These are phyloP conservation scores for Chaitophorus viminalis DNA, from an alignment of 2,888 invertebrate genomes.

Conservation along the genomic window DNA sequence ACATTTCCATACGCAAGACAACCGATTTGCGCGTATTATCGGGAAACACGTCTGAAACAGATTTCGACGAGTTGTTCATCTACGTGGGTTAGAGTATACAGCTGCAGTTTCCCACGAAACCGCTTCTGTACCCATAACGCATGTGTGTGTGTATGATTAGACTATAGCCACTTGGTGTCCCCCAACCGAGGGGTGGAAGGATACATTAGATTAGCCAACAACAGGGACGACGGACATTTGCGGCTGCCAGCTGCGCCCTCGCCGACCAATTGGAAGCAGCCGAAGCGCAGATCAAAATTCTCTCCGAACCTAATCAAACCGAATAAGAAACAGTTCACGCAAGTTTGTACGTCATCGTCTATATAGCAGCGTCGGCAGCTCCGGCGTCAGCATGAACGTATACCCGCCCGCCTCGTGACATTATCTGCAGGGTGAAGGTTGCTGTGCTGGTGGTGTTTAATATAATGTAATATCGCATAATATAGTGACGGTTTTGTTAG, in stretches of 20 bases:
- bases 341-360: slow-evolving; percentile 55
- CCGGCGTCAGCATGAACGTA: background rate
- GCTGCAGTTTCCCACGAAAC: too few relatives aligned
- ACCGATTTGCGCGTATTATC: background rate
- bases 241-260: too few relatives aligned
- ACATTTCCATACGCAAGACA: too few relatives aligned
- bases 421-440: background rate
- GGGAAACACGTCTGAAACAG: background rate
- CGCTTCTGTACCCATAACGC: too few relatives aligned
- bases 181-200: slow-evolving; percentile 52
- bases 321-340: slow-evolving; percentile 36
- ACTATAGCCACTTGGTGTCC: slow-evolving; percentile 17
- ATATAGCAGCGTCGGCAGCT: background rate
- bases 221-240: background rate
- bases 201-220: slow-evolving; percentile 49
- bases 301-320: slow-evolving; percentile 16
- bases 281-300: slow-evolving; percentile 23
- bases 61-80: background rate
- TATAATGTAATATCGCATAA: too few relatives aligned
- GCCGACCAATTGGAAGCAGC: background rate
- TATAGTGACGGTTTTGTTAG: too few relatives aligned
- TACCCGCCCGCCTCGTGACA: background rate
- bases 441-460: background rate
- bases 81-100: too few relatives aligned
- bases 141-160: background rate